Percentiles rank a stretch among this genome's conserved stretches.
Conservation (phyloP, 2,888 invertebrate genomes). For the Tipula unca region DNA sequence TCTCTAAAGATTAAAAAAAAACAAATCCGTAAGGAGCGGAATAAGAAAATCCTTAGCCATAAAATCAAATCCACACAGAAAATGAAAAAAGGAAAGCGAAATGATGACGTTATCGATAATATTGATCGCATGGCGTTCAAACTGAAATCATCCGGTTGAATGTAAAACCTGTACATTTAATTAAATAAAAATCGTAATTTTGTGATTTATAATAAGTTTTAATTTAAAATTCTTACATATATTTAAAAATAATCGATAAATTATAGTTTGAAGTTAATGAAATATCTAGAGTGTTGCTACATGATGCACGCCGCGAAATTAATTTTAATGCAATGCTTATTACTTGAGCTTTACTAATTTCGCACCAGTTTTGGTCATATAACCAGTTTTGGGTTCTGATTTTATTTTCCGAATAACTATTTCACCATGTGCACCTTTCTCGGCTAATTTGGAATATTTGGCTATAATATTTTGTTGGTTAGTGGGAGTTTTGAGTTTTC, state of each 20-base stretch:
- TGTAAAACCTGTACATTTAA: background rate
- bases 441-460: background rate
- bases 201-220: background rate
- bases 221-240: background rate
- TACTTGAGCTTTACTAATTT: background rate
- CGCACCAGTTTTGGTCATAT: background rate
- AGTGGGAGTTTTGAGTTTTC: background rate
- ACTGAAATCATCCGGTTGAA: background rate
- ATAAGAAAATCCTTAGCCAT: background rate
- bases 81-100: background rate
- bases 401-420: background rate
- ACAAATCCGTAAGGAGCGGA: background rate
- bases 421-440: background rate
- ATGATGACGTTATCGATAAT: background rate
- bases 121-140: slow-evolving; percentile 9
- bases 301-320: background rate
- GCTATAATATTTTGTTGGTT: background rate
- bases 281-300: background rate
- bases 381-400: background rate
- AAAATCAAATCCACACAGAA: background rate
- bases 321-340: background rate
- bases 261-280: background rate
- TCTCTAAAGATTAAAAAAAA: background rate
- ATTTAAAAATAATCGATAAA: background rate
- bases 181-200: background rate